Percentiles rank a stretch among this genome's conserved stretches.
These are phyloP conservation scores for Phyto melanocephala DNA, from an alignment of 2,888 invertebrate species.

Conservation along the genomic window DNA sequence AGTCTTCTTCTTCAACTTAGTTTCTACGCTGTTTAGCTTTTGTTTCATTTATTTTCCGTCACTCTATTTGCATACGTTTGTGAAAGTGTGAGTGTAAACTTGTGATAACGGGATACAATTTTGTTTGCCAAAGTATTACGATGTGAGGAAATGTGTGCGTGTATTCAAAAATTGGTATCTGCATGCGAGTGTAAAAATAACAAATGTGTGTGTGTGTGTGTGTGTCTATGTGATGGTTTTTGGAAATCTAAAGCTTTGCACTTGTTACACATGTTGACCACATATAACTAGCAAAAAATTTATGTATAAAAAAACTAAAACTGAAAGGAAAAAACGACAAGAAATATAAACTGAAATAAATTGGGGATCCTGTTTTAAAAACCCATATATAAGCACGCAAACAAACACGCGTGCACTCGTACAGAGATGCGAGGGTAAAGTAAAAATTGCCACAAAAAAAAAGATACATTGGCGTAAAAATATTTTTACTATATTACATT, in stretches of 20 bases:
- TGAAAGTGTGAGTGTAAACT: not conserved
- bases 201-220: not conserved
- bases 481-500: too few relatives aligned
- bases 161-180: not conserved
- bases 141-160: not conserved
- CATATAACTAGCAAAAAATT: slow-evolving; percentile 18
- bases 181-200: slow-evolving; percentile 20
- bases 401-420: not conserved
- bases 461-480: too few relatives aligned
- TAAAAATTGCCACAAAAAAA: not conserved
- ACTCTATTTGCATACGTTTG: not conserved
- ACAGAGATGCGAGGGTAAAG: not conserved
- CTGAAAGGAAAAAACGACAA: not conserved
- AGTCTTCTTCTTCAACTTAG: not conserved
- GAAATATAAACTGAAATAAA: slow-evolving; percentile 39
- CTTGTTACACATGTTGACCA: slow-evolving; percentile 54
- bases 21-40: not conserved
- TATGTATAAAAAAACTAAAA: not conserved
- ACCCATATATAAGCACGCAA: not conserved
- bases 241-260: slow-evolving; percentile 40
- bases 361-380: slow-evolving; percentile 34
- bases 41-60: not conserved
- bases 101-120: slow-evolving; percentile 17
- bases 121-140: not conserved
- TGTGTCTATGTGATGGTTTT: slow-evolving; percentile 37